These are phyloP conservation scores for Anguilla obscura DNA, from an alignment of 2,797 vertebrate genomes.

Conservation along the genomic window DNA sequence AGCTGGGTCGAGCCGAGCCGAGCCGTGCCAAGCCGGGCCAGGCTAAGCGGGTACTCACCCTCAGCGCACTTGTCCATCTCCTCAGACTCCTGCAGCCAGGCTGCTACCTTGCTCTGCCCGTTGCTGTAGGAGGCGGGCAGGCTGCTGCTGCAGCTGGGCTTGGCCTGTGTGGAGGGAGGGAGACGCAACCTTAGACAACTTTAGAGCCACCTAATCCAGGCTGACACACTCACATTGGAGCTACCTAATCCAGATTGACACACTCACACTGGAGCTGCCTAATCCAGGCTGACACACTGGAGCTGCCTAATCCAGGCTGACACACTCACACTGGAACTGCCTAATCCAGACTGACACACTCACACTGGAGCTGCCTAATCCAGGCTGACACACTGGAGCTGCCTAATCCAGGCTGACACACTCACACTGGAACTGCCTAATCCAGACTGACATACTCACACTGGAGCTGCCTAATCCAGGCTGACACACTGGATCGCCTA, in stretches of 20 bases:
- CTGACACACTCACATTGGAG: neutral
- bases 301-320: too few species aligned
- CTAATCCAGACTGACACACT: neutral
- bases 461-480: too few species aligned
- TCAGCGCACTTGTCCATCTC: conserved; percentile 99
- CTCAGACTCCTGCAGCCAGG: conserved; percentile 96
- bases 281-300: too few species aligned
- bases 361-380: too few species aligned
- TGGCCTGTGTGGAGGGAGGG: conserved; percentile 65
- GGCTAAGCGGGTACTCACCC: conserved; percentile 69
- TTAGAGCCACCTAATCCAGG: neutral
- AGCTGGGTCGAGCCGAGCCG: too few species aligned
- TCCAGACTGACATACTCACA: too few species aligned
- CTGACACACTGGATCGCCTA: too few species aligned
- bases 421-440: too few species aligned
- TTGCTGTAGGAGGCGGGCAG: conserved; percentile 91
- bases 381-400: too few species aligned
- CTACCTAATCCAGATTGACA: neutral
- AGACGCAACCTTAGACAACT: neutral
- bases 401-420: too few species aligned
- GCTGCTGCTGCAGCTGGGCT: conserved; percentile 83
- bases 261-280: neutral
- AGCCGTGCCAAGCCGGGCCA: too few species aligned
- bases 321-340: too few species aligned
- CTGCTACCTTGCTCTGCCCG: conserved; percentile 93